Base-by-base conservation (phyloP, 2,113 vertebrate genomes). In the Turnix velox region DNA sequence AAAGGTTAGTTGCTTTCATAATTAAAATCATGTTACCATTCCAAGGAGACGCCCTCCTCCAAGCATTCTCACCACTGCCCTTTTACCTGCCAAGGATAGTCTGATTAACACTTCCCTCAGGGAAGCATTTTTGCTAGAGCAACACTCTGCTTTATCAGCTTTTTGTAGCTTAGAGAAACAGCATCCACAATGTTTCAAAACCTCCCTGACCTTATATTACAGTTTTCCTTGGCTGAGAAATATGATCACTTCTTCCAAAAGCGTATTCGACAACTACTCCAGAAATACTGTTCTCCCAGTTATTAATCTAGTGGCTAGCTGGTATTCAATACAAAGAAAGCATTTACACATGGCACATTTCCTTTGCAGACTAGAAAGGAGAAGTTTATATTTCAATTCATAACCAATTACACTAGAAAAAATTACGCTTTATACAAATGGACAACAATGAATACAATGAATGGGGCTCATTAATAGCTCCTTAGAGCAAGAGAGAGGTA, bases 61-160 rank as follows among this genome's bases (percentile, higher is more conserved):
- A 37, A 69, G 51, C 51, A 46, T n/a, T 78, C 73, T 81, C 69
- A 88, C 39, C 35, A 19, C 57, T 55, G 51, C 65, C 77, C 76
- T 88, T 94, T 69, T 75, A 71, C 89, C 80, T 88, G 89, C 84
- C 94, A 93, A 84, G 90, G 61, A 87, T 16, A 39, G 51, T 46
- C 89, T 95, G 91, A 95, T 96, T 90, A 95, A 95, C 68, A 74
- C 89, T 88, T 95, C 84, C 93, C 91, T 78, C 87, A 74, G 89
- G 87, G 93, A 93, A 88, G 55, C 89, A 81, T 87, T 92, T 92
- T 89, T 95, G 76, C 87, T 59, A 88, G 57, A 84, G 73, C 80
- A 87, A 91, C 55, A 67, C 40, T 92, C 73, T 93, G 91, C 95
- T 94, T 92, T 93, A 93, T 95, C 89, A 94, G 93, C 94, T 88